These are phyloP conservation scores for Drosophila cyrtoloma DNA, from an alignment of 2,888 invertebrate genomes.

Conservation along the genomic window DNA sequence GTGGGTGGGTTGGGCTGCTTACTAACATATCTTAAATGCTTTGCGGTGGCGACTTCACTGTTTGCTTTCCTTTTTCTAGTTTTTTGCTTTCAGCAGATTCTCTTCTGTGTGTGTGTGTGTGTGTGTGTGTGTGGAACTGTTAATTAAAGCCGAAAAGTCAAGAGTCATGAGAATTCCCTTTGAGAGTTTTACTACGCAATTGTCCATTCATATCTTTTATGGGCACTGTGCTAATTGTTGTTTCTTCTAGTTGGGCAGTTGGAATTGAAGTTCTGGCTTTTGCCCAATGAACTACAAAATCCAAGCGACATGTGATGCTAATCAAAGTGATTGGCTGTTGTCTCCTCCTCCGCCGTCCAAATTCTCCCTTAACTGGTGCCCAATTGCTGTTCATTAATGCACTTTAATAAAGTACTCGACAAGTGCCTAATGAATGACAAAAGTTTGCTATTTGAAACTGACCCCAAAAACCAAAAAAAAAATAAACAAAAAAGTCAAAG, in stretches of 20 bases:
- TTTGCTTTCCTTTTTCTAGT: conserved; percentile 36
- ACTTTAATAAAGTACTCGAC: conserved; percentile 58
- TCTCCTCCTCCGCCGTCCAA: neutral
- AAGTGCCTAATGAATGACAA: conserved; percentile 53
- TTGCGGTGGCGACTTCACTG: conserved; percentile 54
- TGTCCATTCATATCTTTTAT: conserved; percentile 65
- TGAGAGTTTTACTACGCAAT: conserved; percentile 44
- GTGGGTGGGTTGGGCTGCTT: neutral
- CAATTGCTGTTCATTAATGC: conserved; percentile 61
- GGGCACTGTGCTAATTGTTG: conserved; percentile 66
- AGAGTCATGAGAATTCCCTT: conserved; percentile 62
- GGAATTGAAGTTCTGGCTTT: conserved; percentile 15
- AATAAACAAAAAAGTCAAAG: conserved; percentile 13
- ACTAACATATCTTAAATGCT: conserved; percentile 59
- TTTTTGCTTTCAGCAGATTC: conserved; percentile 60
- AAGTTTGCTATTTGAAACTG: conserved; percentile 28
- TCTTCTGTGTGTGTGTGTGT: neutral
- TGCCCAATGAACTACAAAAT: conserved; percentile 71
- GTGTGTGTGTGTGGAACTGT: conserved; percentile 38
- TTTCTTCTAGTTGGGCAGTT: conserved; percentile 26
- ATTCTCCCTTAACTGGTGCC: neutral
- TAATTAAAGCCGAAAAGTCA: conserved; percentile 66
- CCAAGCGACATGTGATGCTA: conserved; percentile 76
- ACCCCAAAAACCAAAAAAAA: neutral
- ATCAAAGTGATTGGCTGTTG: conserved; percentile 67